phyloP scores from a whole-genome alignment of 2,113 vertebrate genomes.

The Okapia johnstoni region DNA sequence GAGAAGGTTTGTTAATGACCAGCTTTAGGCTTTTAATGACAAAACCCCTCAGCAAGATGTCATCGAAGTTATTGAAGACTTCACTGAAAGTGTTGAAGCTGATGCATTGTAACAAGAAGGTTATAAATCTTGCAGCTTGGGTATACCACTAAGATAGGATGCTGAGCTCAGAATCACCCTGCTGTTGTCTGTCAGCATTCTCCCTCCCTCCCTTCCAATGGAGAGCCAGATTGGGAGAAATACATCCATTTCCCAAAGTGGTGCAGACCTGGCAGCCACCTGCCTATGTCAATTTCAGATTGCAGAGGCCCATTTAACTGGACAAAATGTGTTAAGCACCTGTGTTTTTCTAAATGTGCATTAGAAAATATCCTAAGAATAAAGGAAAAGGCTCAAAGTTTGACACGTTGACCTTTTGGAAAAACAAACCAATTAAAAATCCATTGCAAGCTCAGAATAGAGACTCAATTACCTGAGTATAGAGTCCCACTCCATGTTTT shows the following conservation, averaged over 20 bases:
- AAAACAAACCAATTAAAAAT: slow-evolving; percentile 63
- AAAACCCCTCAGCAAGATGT: slow-evolving; percentile 68
- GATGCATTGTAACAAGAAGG: slow-evolving; percentile 60
- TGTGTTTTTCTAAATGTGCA: slow-evolving; percentile 52
- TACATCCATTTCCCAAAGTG: slow-evolving; percentile 60
- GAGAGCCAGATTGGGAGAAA: slow-evolving; percentile 36
- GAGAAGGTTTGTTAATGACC: slow-evolving; percentile 64
- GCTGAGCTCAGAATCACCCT: slow-evolving; percentile 42
- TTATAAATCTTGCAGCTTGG: slow-evolving; percentile 67
- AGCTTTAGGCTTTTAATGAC: slow-evolving; percentile 68
- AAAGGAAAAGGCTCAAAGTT: slow-evolving; percentile 43
- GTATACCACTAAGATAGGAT: slow-evolving; percentile 54
- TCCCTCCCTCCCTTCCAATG: slow-evolving; percentile 16
- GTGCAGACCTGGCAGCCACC: slow-evolving; percentile 60
- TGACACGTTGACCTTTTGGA: slow-evolving; percentile 52
- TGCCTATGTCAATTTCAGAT: slow-evolving; percentile 63
- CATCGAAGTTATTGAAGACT: slow-evolving; percentile 69
- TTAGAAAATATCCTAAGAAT: slow-evolving; percentile 19
- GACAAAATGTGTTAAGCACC: slow-evolving; percentile 72
- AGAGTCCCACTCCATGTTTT: not conserved
- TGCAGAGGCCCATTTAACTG: slow-evolving; percentile 66
- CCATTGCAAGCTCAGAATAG: slow-evolving; percentile 19
- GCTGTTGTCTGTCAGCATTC: slow-evolving; percentile 51
- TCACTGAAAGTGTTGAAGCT: slow-evolving; percentile 62
- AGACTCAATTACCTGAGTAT: not conserved